Base-by-base conservation (phyloP, 2,888 invertebrate species). In the Melanotus villosus region DNA sequence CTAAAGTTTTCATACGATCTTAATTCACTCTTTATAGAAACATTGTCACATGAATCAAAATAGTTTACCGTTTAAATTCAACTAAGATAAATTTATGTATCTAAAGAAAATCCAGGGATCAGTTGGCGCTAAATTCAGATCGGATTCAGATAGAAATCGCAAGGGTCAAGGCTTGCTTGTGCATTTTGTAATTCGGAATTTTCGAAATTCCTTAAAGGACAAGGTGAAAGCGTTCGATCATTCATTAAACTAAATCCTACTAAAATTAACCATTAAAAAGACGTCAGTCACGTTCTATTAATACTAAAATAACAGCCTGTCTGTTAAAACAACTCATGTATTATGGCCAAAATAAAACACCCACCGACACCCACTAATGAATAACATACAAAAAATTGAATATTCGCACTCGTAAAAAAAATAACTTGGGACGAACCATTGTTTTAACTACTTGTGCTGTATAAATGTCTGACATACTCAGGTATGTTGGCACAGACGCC, bases 401-500 rank as follows among this genome's bases (percentile, higher is more conserved):
- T 34, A n/a, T 34, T 34, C 12, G 12, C n/a, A 34, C n/a, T 12
- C 12, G 4, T 34, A 12, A 1, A 34, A 34, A 34, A 3, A 34
- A 34, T 12, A 34, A 34, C 34, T 43, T 14, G 38, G 43, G 19
- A 57, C 52, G 36, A 57, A 36, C 57, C 57, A 68, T 63, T 68
- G 63, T 63, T 65, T 32, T 34, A 36, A 23, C 50, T 62, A 56
- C 38, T 67, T 60, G 34, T 36, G 41, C 43, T 23, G 54, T 26
- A 64, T 64, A 54, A 52, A 45, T 32, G 57, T 64, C 50, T 58
- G 65, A 70, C 62, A 70, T 63, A 43, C 54, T 66, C 70, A 70
- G 70, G 70, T 68, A 72, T 73, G 58, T 68, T 71, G 73, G 71
- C 65, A 65, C 52, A 18, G 23, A 52, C 47, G 38, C 64, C 68